phyloP scores from a whole-genome alignment of 2,888 invertebrate species.

The Sinohyriopsis cumingii region DNA sequence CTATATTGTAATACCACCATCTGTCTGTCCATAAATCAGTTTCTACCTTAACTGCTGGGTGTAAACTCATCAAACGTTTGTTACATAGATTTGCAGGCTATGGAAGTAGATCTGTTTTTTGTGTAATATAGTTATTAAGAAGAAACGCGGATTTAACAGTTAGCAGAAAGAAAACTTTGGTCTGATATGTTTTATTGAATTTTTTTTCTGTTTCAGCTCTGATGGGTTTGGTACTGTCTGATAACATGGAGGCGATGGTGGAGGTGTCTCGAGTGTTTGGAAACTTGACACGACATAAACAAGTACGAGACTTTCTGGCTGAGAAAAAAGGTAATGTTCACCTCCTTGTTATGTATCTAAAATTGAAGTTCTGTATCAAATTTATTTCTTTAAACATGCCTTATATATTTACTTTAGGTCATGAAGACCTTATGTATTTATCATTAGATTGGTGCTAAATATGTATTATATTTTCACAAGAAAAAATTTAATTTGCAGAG shows the following conservation, averaged over 20 bases:
- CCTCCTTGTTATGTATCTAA: background rate
- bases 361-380: background rate
- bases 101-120: background rate
- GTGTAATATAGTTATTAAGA: background rate
- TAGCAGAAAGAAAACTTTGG: too few species aligned
- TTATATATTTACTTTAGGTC: background rate
- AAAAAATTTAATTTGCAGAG: too few species aligned
- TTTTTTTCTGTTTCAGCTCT: constrained; percentile 45
- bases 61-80: too few species aligned
- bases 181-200: background rate
- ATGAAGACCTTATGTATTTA: too few species aligned
- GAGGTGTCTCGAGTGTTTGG: constrained; percentile 88
- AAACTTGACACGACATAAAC: constrained; percentile 83
- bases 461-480: too few species aligned
- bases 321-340: constrained; percentile 77
- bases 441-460: too few species aligned
- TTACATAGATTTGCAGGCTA: too few species aligned
- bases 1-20: too few species aligned
- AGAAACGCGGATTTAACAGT: background rate
- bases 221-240: constrained; percentile 60
- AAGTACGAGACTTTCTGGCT: constrained; percentile 79
- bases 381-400: background rate
- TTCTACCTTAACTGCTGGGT: too few species aligned
- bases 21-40: too few species aligned
- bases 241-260: constrained; percentile 75